A percentile compares a stretch with the other conserved stretches of the same genome.
Conservation (phyloP, 1,140 invertebrate species). For the Idris sp. region DNA sequence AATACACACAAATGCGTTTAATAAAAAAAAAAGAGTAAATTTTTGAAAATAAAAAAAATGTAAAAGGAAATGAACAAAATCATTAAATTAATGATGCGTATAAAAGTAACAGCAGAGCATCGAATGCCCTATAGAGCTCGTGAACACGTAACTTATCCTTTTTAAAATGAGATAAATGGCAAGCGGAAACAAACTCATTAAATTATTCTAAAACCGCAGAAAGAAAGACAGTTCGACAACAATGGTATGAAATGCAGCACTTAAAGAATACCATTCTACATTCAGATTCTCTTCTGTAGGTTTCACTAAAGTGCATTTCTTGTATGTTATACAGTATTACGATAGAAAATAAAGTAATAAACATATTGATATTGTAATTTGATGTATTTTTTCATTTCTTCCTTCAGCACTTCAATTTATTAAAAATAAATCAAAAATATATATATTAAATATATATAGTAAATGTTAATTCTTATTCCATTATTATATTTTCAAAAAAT, state of each 20-base stretch:
- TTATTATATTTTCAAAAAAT: no score
- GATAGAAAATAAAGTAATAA: conserved; percentile 81
- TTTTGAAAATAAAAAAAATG: conserved; percentile 43
- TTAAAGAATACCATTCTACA: conserved; percentile 71
- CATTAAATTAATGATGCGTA: conserved; percentile 45
- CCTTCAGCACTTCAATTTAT: no score
- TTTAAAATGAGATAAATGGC: conserved; percentile 61
- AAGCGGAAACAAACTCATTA: conserved; percentile 67
- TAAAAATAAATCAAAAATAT: neutral
- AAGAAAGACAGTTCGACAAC: conserved; percentile 67
- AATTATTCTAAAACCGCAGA: conserved; percentile 68
- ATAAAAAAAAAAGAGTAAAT: conserved; percentile 56
- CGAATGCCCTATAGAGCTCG: conserved; percentile 68
- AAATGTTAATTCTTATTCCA: no score
- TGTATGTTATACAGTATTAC: conserved; percentile 93
- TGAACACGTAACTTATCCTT: conserved; percentile 64
- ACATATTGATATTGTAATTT: conserved; percentile 60
- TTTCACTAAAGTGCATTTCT: conserved; percentile 92
- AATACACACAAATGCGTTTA: conserved; percentile 56
- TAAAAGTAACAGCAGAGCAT: conserved; percentile 58
- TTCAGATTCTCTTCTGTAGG: conserved; percentile 87
- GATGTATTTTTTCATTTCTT: conserved; percentile 5
- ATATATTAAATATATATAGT: no score
- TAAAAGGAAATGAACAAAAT: conserved; percentile 45
- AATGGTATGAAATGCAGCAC: conserved; percentile 64